Conservation (phyloP, 2,888 invertebrate species). For the Pandemis corylana region DNA sequence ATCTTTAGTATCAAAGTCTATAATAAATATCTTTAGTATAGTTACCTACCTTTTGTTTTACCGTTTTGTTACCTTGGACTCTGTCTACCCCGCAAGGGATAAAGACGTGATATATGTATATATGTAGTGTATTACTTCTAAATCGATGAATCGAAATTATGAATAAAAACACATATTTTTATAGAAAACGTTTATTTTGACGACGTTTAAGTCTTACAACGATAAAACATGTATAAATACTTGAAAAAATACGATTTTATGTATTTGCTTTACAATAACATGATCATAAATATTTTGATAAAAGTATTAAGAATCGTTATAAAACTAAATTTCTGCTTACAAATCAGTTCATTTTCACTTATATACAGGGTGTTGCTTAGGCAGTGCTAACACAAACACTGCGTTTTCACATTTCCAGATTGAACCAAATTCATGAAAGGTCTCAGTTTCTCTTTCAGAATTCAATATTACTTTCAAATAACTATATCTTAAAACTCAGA, state of each 20-base stretch:
- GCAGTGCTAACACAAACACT: neutral
- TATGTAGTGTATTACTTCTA: too few species aligned
- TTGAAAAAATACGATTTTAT: constrained; percentile 14
- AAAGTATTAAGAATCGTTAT: neutral
- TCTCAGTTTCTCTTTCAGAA: neutral
- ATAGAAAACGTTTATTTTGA: constrained; percentile 25
- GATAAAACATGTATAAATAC: constrained; percentile 31
- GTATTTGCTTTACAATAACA: neutral
- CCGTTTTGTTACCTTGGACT: too few species aligned
- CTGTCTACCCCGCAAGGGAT: too few species aligned
- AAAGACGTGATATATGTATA: too few species aligned
- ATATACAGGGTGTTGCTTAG: constrained; percentile 4
- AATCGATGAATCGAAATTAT: neutral
- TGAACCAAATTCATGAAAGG: neutral
- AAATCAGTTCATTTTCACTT: constrained; percentile 4
- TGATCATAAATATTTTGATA: neutral
- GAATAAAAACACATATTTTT: constrained; percentile 6
- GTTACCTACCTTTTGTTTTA: too few species aligned
- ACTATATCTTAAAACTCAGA: neutral
- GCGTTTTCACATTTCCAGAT: neutral
- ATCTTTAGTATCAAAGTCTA: too few species aligned
- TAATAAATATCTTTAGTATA: too few species aligned
- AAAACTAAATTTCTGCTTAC: neutral
- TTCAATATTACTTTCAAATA: neutral
- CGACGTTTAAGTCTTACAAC: constrained; percentile 3